Evolutionary conservation across 2,888 invertebrate species (phyloP).

Genomic region (Phyllotreta cruciferae): DNA sequence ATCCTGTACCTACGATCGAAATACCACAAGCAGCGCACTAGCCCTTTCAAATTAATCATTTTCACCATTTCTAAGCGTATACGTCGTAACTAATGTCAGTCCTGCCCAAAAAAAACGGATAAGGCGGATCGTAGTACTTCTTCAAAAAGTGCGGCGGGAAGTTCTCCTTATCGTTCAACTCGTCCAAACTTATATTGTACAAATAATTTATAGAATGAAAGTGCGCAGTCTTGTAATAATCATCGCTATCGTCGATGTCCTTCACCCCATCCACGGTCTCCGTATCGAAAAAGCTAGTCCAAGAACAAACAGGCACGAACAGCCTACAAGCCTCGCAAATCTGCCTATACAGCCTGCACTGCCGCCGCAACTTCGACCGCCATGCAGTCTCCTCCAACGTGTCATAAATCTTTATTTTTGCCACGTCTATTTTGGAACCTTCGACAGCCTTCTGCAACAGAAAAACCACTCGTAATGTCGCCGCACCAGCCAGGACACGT

Average conservation of each 20-base stretch:
- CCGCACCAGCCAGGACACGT: not conserved
- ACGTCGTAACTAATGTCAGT: too few species aligned
- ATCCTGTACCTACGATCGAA: too few species aligned
- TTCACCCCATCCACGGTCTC: not conserved
- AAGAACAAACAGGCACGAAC: not conserved
- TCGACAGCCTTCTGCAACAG: not conserved
- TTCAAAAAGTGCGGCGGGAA: conserved; percentile 2
- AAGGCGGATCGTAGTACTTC: not conserved
- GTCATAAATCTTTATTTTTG: conserved; percentile 1
- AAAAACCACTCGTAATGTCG: too few species aligned
- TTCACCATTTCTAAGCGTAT: too few species aligned
- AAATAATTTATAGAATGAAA: not conserved
- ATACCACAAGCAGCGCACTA: too few species aligned
- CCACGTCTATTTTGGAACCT: not conserved
- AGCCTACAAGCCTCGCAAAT: not conserved
- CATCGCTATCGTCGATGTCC: not conserved
- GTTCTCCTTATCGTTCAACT: not conserved
- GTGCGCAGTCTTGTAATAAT: not conserved
- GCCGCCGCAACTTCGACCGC: not conserved
- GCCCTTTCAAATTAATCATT: too few species aligned
- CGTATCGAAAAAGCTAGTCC: conserved; percentile 1
- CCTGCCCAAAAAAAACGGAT: not conserved
- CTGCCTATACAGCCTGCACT: not conserved
- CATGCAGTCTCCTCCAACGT: not conserved
- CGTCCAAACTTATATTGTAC: not conserved